Evolutionary conservation across 1,140 invertebrate genomes (phyloP).

Genomic region (Drosophila erecta): DNA sequence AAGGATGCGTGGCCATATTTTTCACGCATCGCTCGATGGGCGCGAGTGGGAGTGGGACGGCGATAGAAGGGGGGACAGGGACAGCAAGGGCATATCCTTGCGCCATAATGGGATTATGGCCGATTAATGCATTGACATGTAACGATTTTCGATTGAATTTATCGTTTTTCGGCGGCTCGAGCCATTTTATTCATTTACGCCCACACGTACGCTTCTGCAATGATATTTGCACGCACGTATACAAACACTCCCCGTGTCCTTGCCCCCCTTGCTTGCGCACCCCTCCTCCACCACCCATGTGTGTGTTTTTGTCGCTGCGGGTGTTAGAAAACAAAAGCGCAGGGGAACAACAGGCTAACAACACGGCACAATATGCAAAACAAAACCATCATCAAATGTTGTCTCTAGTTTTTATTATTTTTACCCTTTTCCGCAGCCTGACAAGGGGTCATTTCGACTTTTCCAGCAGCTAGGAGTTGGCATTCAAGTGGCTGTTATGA

Average conservation of each 20-base stretch:
- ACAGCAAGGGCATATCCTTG: constrained; percentile 70
- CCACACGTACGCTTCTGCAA: constrained; percentile 71
- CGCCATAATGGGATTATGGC: constrained; percentile 84
- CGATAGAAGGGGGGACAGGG: not conserved
- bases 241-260: constrained; percentile 35
- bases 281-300: not conserved
- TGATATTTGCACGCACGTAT: constrained; percentile 69
- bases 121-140: constrained; percentile 85
- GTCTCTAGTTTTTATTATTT: constrained; percentile 43
- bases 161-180: constrained; percentile 81
- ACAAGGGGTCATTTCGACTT: not conserved
- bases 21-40: constrained; percentile 61
- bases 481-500: not conserved
- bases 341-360: constrained; percentile 51
- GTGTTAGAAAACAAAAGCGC: constrained; percentile 81
- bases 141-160: constrained; percentile 85
- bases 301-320: constrained; percentile 62
- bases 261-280: not conserved
- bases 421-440: constrained; percentile 6
- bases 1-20: constrained; percentile 80
- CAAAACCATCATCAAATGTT: constrained; percentile 67
- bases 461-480: too few relatives aligned
- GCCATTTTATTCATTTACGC: constrained; percentile 83
- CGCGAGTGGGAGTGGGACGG: constrained; percentile 3
- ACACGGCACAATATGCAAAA: constrained; percentile 71